Base-by-base conservation (phyloP, 1,140 invertebrate species). In the Lepidostoma basale region DNA sequence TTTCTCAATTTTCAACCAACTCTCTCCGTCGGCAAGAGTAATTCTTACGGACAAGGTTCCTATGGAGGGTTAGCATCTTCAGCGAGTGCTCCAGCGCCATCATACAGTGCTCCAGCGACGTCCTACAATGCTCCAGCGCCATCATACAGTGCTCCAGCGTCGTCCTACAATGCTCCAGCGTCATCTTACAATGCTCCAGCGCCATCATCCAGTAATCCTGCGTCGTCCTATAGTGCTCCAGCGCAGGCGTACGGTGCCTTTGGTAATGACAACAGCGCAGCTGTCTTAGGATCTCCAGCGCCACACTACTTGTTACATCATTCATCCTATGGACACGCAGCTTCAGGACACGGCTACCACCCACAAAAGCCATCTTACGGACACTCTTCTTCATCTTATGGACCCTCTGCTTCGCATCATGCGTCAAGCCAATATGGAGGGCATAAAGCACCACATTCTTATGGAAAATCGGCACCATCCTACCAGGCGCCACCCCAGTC, bases 31-130 rank as follows among this genome's bases (percentile, higher is more conserved):
- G 62, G 64, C 33, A 28, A 42, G 12, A 47, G 18, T 42, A 62
- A 58, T 18, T 56, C 39, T 26, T 40, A 40, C 23, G 63, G 28
- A 36, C 30, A 30, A 28, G 39, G 49, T 22, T 2, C 22, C n/a
- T 58, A 67, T 26, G 16, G 23, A 33, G 30, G 28, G 18, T 0
- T 44, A 16, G 22, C 44, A 5, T 16, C 56, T 23, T 28, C 58
- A 28, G 64, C 68, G 18, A 28, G 49, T 14, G 62, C 58, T 45
- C 52, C 67, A 36, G 66, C 68, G 3, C 60, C 67, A 67, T 12
- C 59, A n/a, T 74, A 75, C 42, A 18, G 49, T 5, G 74, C 69
- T 20, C 73, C 74, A 42, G 69, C 66, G 20, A 62, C 68, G 14
- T 22, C 69, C 14, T 73, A 74, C 58, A 52, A 44, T 18, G 70